Conservation (phyloP, 2,888 invertebrate genomes). For the Dione juno region DNA sequence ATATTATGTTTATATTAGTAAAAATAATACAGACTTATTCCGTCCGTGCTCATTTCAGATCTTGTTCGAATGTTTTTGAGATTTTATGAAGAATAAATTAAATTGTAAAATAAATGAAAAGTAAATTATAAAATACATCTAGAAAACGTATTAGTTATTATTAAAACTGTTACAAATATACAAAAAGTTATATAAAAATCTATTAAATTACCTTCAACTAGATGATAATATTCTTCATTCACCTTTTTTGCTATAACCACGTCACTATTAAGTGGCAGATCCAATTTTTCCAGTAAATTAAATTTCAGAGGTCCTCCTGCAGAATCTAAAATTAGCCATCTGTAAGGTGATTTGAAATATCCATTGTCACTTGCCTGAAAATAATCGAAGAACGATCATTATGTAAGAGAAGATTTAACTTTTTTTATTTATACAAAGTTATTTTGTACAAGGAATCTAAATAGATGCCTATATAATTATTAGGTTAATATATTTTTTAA, state of each 20-base stretch:
- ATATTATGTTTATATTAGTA: too few species aligned
- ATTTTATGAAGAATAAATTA: too few species aligned
- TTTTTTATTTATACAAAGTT: not conserved
- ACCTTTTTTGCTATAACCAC: constrained; percentile 66
- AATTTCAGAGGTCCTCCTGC: constrained; percentile 41
- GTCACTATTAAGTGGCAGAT: constrained; percentile 78
- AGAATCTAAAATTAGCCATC: constrained; percentile 73
- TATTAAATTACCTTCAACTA: constrained; percentile 62
- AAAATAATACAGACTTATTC: too few species aligned
- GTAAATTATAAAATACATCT: too few species aligned
- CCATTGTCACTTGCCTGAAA: constrained; percentile 69
- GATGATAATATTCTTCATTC: constrained; percentile 51
- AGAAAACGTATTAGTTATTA: too few species aligned
- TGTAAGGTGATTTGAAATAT: constrained; percentile 78
- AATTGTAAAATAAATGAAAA: too few species aligned
- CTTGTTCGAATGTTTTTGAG: too few species aligned
- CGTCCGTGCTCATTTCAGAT: too few species aligned
- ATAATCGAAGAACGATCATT: not conserved
- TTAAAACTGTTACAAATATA: too few species aligned
- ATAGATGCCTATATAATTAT: too few species aligned
- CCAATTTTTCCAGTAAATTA: constrained; percentile 50
- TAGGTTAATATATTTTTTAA: too few species aligned
- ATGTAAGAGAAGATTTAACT: not conserved
- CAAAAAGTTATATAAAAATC: not conserved
- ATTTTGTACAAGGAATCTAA: too few species aligned